Evolutionary conservation across 2,113 vertebrate genomes (phyloP).

Genomic region (Platysteira castanea): DNA sequence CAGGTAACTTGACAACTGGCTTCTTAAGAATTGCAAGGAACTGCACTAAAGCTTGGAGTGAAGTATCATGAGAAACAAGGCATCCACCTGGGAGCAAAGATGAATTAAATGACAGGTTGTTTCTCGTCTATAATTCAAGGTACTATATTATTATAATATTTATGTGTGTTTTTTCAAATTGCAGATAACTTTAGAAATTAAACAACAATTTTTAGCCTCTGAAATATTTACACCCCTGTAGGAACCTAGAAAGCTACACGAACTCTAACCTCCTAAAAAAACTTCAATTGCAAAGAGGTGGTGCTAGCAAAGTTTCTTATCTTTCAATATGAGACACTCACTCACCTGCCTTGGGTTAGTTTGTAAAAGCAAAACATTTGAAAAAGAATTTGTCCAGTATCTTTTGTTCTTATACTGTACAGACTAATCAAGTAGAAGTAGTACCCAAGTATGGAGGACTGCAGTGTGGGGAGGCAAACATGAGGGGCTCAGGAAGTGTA

Average conservation of each 20-base stretch:
- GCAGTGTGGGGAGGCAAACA: not conserved
- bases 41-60: not conserved
- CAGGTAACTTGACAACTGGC: not conserved
- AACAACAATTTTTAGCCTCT: not conserved
- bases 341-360: not conserved
- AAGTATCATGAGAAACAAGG: not conserved
- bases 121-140: not conserved
- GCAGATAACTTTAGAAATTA: not conserved
- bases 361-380: not conserved
- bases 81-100: not conserved
- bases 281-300: not conserved
- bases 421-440: not conserved
- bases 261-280: not conserved
- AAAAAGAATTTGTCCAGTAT: not conserved
- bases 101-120: not conserved
- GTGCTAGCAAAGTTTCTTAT: not conserved
- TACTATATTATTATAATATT: not conserved
- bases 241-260: not conserved
- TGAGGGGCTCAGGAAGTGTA: not conserved
- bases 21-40: not conserved
- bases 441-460: not conserved
- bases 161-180: fast-evolving
- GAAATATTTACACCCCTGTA: not conserved
- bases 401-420: not conserved
- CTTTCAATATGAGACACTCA: not conserved